Evolutionary conservation across 1,140 invertebrate genomes (phyloP).

Genomic region (Charaxes varanes): DNA sequence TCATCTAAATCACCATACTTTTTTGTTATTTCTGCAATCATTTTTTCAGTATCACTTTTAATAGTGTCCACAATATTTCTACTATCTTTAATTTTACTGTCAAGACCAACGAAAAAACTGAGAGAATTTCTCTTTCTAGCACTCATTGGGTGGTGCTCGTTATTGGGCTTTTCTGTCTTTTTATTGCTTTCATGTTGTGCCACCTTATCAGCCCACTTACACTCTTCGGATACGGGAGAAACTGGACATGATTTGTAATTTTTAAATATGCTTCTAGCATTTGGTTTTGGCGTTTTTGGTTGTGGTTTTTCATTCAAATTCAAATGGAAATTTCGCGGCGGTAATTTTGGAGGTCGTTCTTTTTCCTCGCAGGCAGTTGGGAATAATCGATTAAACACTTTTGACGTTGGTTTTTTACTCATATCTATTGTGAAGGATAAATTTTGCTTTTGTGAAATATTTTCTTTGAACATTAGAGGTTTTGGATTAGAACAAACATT

Average conservation of each 20-base stretch:
- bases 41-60: constrained; percentile 76
- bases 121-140: constrained; percentile 71
- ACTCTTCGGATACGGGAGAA: constrained; percentile 80
- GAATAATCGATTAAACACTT: constrained; percentile 69
- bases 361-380: constrained; percentile 39
- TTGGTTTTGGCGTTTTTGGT: constrained; percentile 50
- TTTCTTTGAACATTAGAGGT: constrained; percentile 43
- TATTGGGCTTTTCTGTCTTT: constrained; percentile 24
- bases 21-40: constrained; percentile 77
- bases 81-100: constrained; percentile 73
- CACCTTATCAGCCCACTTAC: constrained; percentile 76
- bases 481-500: constrained; percentile 34
- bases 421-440: constrained; percentile 61
- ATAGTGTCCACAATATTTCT: constrained; percentile 77
- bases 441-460: constrained; percentile 37
- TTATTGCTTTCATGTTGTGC: constrained; percentile 31
- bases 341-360: constrained; percentile 40
- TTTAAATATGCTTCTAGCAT: constrained; percentile 77
- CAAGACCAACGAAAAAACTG: constrained; percentile 75
- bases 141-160: constrained; percentile 34
- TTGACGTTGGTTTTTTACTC: constrained; percentile 49
- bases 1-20: constrained; percentile 78
- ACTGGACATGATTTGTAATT: constrained; percentile 81
- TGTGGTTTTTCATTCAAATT: constrained; percentile 56
- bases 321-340: constrained; percentile 61